Evolutionary conservation across 30 jellyfish, hydroid and myxozoan species (phyloP).

Genomic region (Aurelia aurita complex sp. Pacific): DNA sequence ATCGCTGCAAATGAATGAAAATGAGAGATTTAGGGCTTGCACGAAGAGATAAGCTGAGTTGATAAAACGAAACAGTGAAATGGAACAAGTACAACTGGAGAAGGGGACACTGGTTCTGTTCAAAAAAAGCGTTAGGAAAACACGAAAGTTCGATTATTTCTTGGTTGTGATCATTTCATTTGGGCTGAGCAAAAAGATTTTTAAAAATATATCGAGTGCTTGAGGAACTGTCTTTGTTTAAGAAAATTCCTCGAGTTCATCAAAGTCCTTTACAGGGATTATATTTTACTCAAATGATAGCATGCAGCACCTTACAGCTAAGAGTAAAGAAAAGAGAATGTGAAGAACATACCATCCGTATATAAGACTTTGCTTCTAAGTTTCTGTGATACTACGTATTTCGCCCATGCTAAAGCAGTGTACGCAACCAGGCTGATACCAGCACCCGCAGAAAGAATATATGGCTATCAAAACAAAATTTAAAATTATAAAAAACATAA

Average conservation of each 20-base stretch:
- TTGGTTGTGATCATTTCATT: no score
- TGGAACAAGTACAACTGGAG: no score
- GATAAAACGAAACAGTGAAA: not conserved
- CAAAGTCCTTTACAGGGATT: not conserved
- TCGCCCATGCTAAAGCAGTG: slow-evolving; percentile 66
- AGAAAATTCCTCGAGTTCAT: not conserved
- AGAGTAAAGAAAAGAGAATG: not conserved
- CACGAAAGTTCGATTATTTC: no score
- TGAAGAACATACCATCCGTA: slow-evolving; percentile 41
- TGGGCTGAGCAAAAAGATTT: no score
- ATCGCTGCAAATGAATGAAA: slow-evolving; percentile 24
- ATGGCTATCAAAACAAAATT: slow-evolving; percentile 34
- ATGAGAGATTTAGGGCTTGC: not conserved
- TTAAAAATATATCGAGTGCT: no score
- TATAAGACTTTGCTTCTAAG: slow-evolving; percentile 45
- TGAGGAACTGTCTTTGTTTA: no score
- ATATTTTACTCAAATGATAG: no score
- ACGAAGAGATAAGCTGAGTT: not conserved
- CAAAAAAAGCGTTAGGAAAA: no score
- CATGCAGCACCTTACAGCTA: no score
- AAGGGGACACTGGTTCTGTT: no score
- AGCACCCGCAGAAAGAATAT: slow-evolving; percentile 20
- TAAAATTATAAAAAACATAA: not conserved
- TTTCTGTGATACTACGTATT: slow-evolving; percentile 40
- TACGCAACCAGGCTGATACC: slow-evolving; percentile 38